Percentiles rank a stretch among this genome's conserved stretches.
These are phyloP conservation scores for Vimba vimba DNA, from an alignment of 2,113 vertebrate genomes.

Conservation along the genomic window DNA sequence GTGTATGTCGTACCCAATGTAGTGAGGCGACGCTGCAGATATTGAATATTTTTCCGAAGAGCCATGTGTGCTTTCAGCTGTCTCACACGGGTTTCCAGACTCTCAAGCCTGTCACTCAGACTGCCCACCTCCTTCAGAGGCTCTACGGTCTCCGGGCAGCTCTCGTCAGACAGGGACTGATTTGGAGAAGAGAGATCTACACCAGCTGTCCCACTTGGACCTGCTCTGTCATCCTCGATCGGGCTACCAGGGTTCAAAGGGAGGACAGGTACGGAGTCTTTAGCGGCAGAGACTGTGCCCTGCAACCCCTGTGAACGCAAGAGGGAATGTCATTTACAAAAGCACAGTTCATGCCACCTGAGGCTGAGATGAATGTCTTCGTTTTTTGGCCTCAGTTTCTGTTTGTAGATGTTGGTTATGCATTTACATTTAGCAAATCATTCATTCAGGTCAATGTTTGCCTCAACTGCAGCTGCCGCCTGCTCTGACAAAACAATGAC, in stretches of 20 bases:
- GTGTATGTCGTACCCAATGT: conserved; percentile 46
- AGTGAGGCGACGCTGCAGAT: conserved; percentile 65
- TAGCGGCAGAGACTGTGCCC: neutral
- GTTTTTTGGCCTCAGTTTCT: neutral
- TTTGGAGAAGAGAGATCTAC: neutral
- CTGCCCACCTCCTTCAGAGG: conserved; percentile 66
- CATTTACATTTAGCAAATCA: conserved; percentile 27
- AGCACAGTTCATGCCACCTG: neutral
- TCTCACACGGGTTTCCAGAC: conserved; percentile 69
- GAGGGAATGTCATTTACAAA: neutral
- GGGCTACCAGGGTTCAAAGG: neutral
- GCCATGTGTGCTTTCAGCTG: conserved; percentile 64
- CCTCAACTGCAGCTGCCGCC: conserved; percentile 11
- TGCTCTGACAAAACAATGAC: conserved; percentile 2
- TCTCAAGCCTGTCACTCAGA: conserved; percentile 58
- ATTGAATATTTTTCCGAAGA: conserved; percentile 62
- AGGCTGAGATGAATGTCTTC: neutral
- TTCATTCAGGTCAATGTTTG: conserved; percentile 17
- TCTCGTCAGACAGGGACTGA: neutral
- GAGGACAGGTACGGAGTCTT: neutral
- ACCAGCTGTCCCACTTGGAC: fast-evolving
- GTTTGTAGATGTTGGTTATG: conserved; percentile 31
- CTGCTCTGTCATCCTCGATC: neutral
- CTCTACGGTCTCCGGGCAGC: conserved; percentile 62
- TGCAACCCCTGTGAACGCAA: conserved; percentile 19